These are phyloP conservation scores for Microcebus murinus DNA, from an alignment of 2,113 vertebrate species.

Conservation along the genomic window DNA sequence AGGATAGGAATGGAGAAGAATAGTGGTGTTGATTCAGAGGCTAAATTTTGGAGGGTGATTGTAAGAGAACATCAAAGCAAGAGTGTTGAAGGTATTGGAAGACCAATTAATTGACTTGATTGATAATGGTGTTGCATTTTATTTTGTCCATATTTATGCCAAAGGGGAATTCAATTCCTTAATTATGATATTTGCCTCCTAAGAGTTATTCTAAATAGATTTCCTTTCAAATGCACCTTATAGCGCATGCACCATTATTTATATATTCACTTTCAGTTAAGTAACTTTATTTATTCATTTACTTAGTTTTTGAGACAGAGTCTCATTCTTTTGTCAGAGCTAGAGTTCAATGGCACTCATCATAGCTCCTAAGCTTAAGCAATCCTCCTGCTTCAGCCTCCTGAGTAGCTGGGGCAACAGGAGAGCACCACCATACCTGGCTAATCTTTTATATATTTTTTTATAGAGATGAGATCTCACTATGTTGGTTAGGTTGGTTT, in stretches of 20 bases:
- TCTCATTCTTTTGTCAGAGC: too few species aligned
- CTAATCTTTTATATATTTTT: too few species aligned
- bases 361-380: too few species aligned
- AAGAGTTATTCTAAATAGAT: neutral
- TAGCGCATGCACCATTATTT: neutral
- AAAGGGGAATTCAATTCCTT: neutral
- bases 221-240: neutral
- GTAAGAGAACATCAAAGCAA: neutral
- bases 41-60: neutral
- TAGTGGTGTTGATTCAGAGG: neutral
- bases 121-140: neutral
- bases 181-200: neutral
- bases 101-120: neutral
- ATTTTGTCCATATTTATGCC: neutral
- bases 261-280: neutral
- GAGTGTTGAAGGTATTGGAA: neutral
- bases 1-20: neutral
- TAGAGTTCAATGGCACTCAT: too few species aligned
- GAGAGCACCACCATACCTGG: too few species aligned
- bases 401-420: too few species aligned
- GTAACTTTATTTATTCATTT: too few species aligned
- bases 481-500: too few species aligned
- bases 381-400: too few species aligned
- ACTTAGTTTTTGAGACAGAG: too few species aligned
- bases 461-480: too few species aligned